Evolutionary conservation across 2,888 invertebrate genomes (phyloP).

Genomic region (Andrena hattorfiana): DNA sequence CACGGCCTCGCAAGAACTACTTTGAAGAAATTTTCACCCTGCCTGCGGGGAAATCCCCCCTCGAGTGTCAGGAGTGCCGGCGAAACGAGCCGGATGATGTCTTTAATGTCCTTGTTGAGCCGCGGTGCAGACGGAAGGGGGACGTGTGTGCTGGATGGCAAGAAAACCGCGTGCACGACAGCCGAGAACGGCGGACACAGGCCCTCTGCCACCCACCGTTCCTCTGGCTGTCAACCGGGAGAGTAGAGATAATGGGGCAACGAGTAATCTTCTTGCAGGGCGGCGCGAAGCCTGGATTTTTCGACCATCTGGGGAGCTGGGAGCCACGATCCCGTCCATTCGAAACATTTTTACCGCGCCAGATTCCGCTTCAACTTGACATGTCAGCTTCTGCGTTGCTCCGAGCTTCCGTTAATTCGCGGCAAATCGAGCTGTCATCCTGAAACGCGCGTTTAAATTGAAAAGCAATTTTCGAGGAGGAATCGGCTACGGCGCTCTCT

Average conservation of each 20-base stretch:
- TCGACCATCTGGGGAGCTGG: background rate
- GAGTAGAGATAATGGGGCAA: slow-evolving; percentile 34
- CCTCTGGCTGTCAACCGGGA: slow-evolving; percentile 21
- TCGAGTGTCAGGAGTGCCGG: slow-evolving; percentile 10
- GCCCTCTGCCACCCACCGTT: background rate
- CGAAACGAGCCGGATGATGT: slow-evolving; percentile 41
- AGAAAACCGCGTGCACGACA: slow-evolving; percentile 19
- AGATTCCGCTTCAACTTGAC: slow-evolving; percentile 14
- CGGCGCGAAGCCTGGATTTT: slow-evolving; percentile 18
- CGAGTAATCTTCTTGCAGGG: slow-evolving; percentile 43
- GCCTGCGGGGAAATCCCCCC: slow-evolving; percentile 13
- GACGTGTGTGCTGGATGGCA: slow-evolving; percentile 1
- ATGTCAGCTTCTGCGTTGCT: background rate
- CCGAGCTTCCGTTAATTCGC: slow-evolving; percentile 28
- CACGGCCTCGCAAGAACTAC: background rate
- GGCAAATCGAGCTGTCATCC: slow-evolving; percentile 44
- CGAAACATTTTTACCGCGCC: slow-evolving; percentile 20
- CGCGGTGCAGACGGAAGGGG: background rate
- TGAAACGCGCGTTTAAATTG: slow-evolving; percentile 29
- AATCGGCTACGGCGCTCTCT: background rate
- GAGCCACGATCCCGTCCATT: background rate
- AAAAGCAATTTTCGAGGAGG: slow-evolving; percentile 25
- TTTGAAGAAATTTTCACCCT: background rate
- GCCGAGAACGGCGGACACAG: background rate
- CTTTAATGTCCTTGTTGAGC: slow-evolving; percentile 34